These are phyloP conservation scores for Liasis olivaceus DNA, from an alignment of 2,797 vertebrate genomes.

Conservation along the genomic window DNA sequence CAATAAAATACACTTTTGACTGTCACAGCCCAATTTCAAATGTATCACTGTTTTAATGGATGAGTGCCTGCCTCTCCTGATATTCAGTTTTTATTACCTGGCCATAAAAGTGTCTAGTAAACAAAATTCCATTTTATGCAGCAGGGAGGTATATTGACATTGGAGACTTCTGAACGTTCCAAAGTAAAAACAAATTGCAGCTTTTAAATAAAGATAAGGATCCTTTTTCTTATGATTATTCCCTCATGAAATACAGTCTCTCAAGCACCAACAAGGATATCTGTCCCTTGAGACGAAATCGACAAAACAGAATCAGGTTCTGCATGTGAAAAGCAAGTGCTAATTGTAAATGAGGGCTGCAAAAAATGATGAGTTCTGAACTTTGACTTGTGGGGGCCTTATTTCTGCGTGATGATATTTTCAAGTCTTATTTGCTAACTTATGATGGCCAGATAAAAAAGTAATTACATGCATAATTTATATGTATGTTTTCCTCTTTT, in stretches of 20 bases:
- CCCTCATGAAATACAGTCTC: background rate
- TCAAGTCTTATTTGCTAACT: conserved; percentile 36
- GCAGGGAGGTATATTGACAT: conserved; percentile 15
- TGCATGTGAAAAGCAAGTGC: conserved; percentile 9
- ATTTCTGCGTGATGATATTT: conserved; percentile 37
- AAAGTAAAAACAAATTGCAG: conserved; percentile 22
- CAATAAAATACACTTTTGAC: background rate
- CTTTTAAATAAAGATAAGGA: conserved; percentile 30
- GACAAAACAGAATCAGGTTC: conserved; percentile 19
- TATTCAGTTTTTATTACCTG: conserved; percentile 31
- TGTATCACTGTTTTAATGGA: conserved; percentile 3
- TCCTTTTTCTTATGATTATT: background rate
- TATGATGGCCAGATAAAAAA: conserved; percentile 37
- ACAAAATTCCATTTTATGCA: conserved; percentile 31
- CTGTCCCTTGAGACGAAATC: background rate
- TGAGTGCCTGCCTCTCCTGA: conserved; percentile 8
- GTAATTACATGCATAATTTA: conserved; percentile 27
- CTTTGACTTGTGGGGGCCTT: conserved; percentile 17
- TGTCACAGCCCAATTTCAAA: background rate
- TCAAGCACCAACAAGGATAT: conserved; percentile 7
- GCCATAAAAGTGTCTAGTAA: conserved; percentile 28
- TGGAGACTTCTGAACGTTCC: conserved; percentile 10
- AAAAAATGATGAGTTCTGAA: conserved; percentile 31
- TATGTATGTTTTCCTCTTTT: background rate
- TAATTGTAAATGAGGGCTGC: conserved; percentile 31